Base-by-base conservation (phyloP, 2,797 vertebrate genomes). In the Kryptopterus vitreolus region DNA sequence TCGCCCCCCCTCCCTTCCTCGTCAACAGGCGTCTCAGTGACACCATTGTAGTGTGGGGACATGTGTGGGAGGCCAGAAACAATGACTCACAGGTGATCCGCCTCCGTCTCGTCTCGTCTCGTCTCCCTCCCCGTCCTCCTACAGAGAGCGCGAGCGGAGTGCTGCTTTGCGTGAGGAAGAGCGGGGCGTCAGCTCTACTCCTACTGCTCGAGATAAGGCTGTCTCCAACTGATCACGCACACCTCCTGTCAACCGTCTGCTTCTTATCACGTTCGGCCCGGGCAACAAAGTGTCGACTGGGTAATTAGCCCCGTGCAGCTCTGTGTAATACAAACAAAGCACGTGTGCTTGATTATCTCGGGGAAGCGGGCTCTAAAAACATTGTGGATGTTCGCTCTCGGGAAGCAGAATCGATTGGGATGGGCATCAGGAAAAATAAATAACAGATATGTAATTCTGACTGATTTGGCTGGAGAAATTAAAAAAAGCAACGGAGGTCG, bases 241-340 rank as follows among this genome's bases (percentile, higher is more conserved):
- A 90, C 92, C 92, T 93, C 93, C 91, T 93, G 92, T 92, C 92
- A 91, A 91, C 92, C 90, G 91, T 94, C 92, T 94, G 90, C 89
- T 81, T 81, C 91, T 94, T 94, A 93, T 95, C 93, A 90, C 38
- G 83, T 80, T 86, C 86, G 80, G 81, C 59, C 84, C 77, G 85
- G 83, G 85, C 61, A 83, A 77, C 80, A 73, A 85, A 76, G 89
- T 89, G 91, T 89, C 89, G 91, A 92, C 88, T 81, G 84, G 91
- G 85, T 90, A 90, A 92, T 94, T 93, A 94, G 76, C 50, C 38
- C 48, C 22, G 71, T 61, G 78, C 76, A 76, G 50, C 38, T 83
- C 82, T 70, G 43, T 66, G 75, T 73, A 87, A 69, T 43, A 43
- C 76, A 84, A 35, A 72, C 79, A 85, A 83, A 83, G 82, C 71